Base-by-base conservation (phyloP, 2,797 vertebrate species). In the Anolis apletophallus region DNA sequence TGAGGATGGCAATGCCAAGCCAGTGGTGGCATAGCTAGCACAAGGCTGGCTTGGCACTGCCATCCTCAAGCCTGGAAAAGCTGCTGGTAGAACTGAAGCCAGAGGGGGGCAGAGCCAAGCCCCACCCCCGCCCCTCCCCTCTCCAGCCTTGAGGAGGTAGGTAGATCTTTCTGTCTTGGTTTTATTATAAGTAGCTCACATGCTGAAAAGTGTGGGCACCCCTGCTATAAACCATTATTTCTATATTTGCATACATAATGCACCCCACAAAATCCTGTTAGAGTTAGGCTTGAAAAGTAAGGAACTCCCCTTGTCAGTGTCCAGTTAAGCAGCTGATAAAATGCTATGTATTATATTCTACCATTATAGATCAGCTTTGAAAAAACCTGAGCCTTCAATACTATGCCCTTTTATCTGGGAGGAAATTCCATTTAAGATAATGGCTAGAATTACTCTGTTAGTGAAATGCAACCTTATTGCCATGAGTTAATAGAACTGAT, bases 401-500 rank as follows among this genome's bases (percentile, higher is more conserved):
- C 36, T 46, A 11, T 73, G 46, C 10, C 72, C 72, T 26, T 40
- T 46, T 73, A 46, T 40, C 21, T 46, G 5, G 40, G 40, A 73
- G 29, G 21, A 46, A 73, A n/a, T 10, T 40, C 23, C 40, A 73
- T 73, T 73, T 73, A 19, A 46, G 21, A 46, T 46, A 46, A 40
- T 34, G 19, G 69, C 29, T 17, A 17, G 69, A 19, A 77, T 79
- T 76, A 29, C 46, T 32, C 21, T 52, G 85, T 81, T 88, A 83
- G 5, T 54, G 88, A 92, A 93, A 93, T 94, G 86, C 93, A 93
- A 93, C 93, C 93, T 92, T 80, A 74, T 0, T 0, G 76, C 50
- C 54, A 78, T 92, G 69, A 19, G 1, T 93, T 94, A 84, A 88
- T 91, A 55, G 92, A 95, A 95, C 87, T 88, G 85, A 55, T 46